Conservation (phyloP, 2,797 vertebrate genomes). For the Champsocephalus esox region DNA sequence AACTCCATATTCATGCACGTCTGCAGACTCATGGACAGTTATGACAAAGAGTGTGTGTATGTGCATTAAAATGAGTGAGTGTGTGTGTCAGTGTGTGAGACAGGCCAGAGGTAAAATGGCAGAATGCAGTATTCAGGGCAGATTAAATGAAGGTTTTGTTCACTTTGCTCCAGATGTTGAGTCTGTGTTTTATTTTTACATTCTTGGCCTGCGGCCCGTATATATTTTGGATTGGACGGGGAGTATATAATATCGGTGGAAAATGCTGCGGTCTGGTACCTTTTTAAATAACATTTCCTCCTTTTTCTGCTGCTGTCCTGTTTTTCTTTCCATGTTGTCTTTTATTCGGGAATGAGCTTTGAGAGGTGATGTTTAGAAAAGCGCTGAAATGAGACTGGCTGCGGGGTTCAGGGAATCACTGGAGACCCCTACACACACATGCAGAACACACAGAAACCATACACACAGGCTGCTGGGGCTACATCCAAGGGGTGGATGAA, state of each 20-base stretch:
- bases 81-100: conserved; percentile 62
- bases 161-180: conserved; percentile 99
- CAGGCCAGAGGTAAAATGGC: conserved; percentile 91
- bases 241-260: conserved; percentile 99
- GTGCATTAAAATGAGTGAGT: conserved; percentile 32
- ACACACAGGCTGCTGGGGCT: conserved; percentile 42
- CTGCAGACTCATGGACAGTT: conserved; percentile 30
- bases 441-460: conserved; percentile 35
- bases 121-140: conserved; percentile 95
- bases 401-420: conserved; percentile 74
- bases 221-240: conserved; percentile 99
- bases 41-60: conserved; percentile 35
- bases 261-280: conserved; percentile 99
- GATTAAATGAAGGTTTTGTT: conserved; percentile 99
- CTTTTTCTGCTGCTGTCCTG: conserved; percentile 97
- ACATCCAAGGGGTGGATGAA: conserved; percentile 66
- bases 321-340: conserved; percentile 99
- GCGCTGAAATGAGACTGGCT: conserved; percentile 83
- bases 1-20: conserved; percentile 6
- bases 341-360: conserved; percentile 92
- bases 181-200: conserved; percentile 95
- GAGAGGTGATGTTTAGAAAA: conserved; percentile 87
- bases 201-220: conserved; percentile 96
- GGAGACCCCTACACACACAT: conserved; percentile 65
- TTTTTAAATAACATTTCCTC: conserved; percentile 99